These are phyloP conservation scores for Actinemys pallida DNA, from an alignment of 2,113 vertebrate species.

Conservation along the genomic window DNA sequence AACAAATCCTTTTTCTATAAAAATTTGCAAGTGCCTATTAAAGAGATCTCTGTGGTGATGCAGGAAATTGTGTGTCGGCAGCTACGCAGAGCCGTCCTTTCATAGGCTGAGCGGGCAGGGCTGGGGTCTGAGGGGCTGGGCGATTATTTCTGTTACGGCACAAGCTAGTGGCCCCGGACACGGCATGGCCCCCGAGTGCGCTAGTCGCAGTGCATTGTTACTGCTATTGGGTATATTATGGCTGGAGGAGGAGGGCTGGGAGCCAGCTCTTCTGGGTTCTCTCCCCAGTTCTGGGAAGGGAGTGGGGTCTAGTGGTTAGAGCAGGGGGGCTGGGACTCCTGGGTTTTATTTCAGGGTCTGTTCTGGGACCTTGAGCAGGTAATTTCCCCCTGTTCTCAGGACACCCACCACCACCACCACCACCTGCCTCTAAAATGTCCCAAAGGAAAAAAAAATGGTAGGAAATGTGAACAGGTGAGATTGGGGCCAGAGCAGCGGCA, in stretches of 20 bases:
- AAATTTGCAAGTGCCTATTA: not conserved
- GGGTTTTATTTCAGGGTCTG: not conserved
- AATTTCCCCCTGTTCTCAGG: not conserved
- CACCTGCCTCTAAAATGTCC: not conserved
- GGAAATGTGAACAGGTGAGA: not conserved
- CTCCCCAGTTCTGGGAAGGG: not conserved
- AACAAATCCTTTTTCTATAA: not conserved
- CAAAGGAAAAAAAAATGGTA: not conserved
- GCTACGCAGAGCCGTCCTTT: fast-evolving
- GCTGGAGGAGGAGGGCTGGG: not conserved
- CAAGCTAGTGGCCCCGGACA: not conserved
- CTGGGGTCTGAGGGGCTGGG: too few relatives aligned
- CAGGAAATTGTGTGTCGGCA: not conserved
- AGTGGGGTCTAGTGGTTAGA: not conserved
- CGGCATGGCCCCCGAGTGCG: too few relatives aligned
- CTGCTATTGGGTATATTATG: not conserved
- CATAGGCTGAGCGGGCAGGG: not conserved
- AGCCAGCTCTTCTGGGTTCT: not conserved
- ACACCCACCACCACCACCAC: not conserved
- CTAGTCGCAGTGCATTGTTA: not conserved
- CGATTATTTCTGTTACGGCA: not conserved
- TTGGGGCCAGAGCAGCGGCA: not conserved
- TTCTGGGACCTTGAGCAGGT: not conserved
- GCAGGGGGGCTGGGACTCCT: not conserved
- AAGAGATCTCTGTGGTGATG: not conserved